These are phyloP conservation scores for Eristalis tenax DNA, from an alignment of 2,888 invertebrate genomes.

Conservation along the genomic window DNA sequence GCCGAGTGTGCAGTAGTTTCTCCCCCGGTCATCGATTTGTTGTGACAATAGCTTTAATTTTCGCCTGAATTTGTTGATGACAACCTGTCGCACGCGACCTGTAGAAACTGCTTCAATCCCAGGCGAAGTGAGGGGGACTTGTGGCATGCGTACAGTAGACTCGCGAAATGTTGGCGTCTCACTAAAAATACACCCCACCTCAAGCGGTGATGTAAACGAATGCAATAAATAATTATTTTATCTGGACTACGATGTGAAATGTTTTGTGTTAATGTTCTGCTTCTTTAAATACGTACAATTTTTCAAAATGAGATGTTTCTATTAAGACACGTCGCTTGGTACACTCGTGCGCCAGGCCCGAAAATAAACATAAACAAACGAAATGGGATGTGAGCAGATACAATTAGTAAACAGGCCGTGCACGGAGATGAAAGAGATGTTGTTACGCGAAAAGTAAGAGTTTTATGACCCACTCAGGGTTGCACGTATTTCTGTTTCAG, in stretches of 20 bases:
- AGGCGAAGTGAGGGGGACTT: not conserved
- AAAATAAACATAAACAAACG: not conserved
- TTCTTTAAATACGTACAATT: not conserved
- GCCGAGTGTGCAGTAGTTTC: not conserved
- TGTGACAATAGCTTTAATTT: not conserved
- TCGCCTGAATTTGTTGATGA: not conserved
- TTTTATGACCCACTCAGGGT: not conserved
- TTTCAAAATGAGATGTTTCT: not conserved
- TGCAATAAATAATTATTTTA: constrained; percentile 21
- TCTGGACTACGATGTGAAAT: not conserved
- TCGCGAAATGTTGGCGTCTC: not conserved
- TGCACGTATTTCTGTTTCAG: not conserved
- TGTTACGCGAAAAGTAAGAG: not conserved
- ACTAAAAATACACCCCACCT: not conserved
- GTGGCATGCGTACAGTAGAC: not conserved
- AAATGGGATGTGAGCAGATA: not conserved
- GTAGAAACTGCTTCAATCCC: not conserved
- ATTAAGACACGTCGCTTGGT: not conserved
- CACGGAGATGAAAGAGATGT: not conserved
- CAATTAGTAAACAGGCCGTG: not conserved
- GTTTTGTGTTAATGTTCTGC: not conserved
- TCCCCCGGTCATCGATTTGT: not conserved
- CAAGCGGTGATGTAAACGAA: not conserved
- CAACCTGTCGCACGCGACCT: not conserved
- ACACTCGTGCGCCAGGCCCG: not conserved